A percentile compares a stretch with the other conserved stretches of the same genome.
Conservation (phyloP, 2,113 vertebrate genomes). For the Hiodon tergisus region DNA sequence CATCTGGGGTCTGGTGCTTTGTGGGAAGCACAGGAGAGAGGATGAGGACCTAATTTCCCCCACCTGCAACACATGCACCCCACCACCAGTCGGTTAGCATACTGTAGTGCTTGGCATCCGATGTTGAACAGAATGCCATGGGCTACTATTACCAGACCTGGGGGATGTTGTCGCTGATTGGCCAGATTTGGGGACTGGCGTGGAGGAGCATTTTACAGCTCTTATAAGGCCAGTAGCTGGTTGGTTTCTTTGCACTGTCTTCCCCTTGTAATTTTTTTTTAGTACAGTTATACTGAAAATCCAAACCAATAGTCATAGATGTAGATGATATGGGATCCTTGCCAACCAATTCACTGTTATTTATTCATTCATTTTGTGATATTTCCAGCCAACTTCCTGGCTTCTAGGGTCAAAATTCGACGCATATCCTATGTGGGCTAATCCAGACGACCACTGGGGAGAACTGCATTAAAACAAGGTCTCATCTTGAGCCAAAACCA, state of each 20-base stretch:
- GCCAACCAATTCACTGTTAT: background rate
- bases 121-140: background rate
- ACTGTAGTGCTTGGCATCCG: background rate
- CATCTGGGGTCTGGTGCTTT: background rate
- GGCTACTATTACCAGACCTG: background rate
- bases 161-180: background rate
- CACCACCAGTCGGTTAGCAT: background rate
- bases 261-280: background rate
- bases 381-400: background rate
- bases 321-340: background rate
- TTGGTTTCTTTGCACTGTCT: background rate
- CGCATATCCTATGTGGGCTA: background rate
- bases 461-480: background rate
- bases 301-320: background rate
- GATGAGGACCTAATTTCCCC: background rate
- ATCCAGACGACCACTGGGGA: background rate
- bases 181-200: background rate
- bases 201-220: background rate
- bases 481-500: background rate
- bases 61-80: background rate
- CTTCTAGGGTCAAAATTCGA: background rate
- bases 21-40: background rate
- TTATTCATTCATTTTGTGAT: conserved; percentile 2
- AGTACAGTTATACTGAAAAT: background rate
- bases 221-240: background rate